These are phyloP conservation scores for Diplolepis rosae DNA, from an alignment of 2,888 invertebrate genomes.

Conservation along the genomic window DNA sequence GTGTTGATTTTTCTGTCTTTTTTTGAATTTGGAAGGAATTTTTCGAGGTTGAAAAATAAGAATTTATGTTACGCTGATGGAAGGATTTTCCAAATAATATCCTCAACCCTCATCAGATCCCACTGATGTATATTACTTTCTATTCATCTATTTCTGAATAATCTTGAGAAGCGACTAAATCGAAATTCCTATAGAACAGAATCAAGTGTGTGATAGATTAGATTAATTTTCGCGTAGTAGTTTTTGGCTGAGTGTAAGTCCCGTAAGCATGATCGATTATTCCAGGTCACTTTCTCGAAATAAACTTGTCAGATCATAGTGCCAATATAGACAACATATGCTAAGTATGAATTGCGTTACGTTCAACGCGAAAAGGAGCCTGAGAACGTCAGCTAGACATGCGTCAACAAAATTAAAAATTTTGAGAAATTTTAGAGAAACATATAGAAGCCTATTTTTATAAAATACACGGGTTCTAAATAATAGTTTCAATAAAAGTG, in stretches of 20 bases:
- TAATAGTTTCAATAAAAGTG: no score
- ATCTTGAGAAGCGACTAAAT: not conserved
- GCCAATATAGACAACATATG: constrained; percentile 19
- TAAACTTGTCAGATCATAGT: constrained; percentile 23
- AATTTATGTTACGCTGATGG: no score
- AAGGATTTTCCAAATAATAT: not conserved
- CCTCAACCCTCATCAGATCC: not conserved
- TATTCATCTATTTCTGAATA: not conserved
- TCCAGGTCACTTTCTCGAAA: constrained; percentile 29
- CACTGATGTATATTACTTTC: not conserved
- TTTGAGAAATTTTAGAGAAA: no score
- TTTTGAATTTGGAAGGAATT: no score
- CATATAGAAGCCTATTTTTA: no score
- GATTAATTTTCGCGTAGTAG: not conserved
- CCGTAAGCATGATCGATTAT: constrained; percentile 16
- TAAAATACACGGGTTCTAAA: no score
- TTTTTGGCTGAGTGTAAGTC: not conserved
- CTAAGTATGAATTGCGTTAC: constrained; percentile 12
- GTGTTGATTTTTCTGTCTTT: no score
- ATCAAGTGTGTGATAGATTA: not conserved
- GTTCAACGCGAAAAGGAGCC: constrained; percentile 4
- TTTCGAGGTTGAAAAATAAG: no score
- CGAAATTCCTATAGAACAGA: not conserved
- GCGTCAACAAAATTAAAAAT: no score
- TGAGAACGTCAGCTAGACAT: not conserved